phyloP scores from a whole-genome alignment of 1,140 invertebrate genomes.

The Micrasema longulum region DNA sequence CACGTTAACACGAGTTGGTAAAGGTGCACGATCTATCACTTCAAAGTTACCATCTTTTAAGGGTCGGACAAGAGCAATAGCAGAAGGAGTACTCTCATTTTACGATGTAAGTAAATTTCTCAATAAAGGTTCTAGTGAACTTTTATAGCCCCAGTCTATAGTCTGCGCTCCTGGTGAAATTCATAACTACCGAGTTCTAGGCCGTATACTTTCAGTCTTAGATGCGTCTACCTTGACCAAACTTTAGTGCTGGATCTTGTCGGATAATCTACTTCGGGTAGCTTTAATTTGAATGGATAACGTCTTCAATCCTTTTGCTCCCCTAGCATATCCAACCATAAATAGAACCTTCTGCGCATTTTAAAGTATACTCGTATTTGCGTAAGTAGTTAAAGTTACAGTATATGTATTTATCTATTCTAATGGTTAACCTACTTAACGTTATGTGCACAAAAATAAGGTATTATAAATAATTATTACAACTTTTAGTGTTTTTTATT shows the following conservation, averaged over 20 bases:
- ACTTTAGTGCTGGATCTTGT: constrained; percentile 49
- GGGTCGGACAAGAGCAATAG: no score
- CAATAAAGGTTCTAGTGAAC: no score
- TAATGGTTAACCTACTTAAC: no score
- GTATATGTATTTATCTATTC: no score
- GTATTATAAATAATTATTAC: no score
- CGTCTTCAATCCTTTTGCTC: constrained; percentile 44
- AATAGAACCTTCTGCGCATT: constrained; percentile 24
- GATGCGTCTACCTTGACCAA: constrained; percentile 48
- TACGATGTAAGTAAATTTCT: no score
- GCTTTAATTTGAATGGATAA: constrained; percentile 55
- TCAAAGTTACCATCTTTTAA: no score
- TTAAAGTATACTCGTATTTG: constrained; percentile 22
- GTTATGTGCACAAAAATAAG: no score
- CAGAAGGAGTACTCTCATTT: no score
- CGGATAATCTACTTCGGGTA: constrained; percentile 53
- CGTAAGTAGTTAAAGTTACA: constrained; percentile 17
- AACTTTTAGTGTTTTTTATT: no score
- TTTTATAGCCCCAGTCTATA: neutral
- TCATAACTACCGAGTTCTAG: constrained; percentile 39
- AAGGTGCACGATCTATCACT: no score
- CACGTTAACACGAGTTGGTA: no score
- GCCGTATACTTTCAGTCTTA: constrained; percentile 17
- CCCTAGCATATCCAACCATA: constrained; percentile 35
- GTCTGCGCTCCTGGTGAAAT: constrained; percentile 30